Evolutionary conservation across 2,888 invertebrate genomes (phyloP).

Genomic region (Empis livida): DNA sequence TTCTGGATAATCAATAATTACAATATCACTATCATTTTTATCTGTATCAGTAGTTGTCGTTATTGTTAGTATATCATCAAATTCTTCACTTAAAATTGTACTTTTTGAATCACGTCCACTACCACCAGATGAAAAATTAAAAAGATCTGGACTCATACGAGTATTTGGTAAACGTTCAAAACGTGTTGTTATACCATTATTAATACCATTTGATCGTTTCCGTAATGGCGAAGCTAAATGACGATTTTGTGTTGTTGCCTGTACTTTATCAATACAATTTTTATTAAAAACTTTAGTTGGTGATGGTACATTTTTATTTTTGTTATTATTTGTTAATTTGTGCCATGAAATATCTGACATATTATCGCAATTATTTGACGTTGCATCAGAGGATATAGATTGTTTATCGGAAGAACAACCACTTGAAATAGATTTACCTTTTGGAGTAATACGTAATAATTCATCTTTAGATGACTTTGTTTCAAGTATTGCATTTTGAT

Average conservation of each 20-base stretch:
- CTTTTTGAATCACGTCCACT: constrained; percentile 33
- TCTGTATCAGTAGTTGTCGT: constrained; percentile 27
- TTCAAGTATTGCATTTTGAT: neutral
- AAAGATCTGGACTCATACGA: constrained; percentile 30
- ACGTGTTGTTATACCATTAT: constrained; percentile 12
- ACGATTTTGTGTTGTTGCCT: constrained; percentile 26
- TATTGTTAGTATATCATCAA: constrained; percentile 35
- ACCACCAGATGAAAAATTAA: constrained; percentile 21
- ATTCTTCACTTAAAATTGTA: constrained; percentile 34
- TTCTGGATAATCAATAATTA: constrained; percentile 33
- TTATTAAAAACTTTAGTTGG: constrained; percentile 36
- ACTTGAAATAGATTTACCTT: neutral
- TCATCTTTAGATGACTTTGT: neutral
- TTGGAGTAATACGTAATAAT: neutral
- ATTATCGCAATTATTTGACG: constrained; percentile 16
- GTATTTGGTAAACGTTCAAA: constrained; percentile 15
- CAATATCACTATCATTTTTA: constrained; percentile 30
- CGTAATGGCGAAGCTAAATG: constrained; percentile 32
- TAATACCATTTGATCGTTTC: constrained; percentile 18
- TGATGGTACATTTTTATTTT: constrained; percentile 29
- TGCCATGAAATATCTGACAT: constrained; percentile 11
- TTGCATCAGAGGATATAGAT: constrained; percentile 32
- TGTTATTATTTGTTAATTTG: constrained; percentile 1
- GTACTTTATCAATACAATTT: constrained; percentile 1
- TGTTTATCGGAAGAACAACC: constrained; percentile 13